Evolutionary conservation across 2,113 vertebrate species (phyloP).

Genomic region (Epinephelus lanceolatus): DNA sequence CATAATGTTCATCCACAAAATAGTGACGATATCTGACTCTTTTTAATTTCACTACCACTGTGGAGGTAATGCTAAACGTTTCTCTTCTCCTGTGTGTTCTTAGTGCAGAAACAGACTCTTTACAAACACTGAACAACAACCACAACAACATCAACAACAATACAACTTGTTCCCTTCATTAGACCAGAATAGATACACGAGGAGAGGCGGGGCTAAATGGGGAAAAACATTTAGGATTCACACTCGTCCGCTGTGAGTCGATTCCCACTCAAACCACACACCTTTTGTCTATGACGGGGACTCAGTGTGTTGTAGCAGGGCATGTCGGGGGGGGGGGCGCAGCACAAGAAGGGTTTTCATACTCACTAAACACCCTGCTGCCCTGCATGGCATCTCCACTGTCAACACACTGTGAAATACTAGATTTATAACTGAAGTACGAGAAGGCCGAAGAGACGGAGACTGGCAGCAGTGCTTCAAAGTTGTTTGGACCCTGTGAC

Average conservation of each 20-base stretch:
- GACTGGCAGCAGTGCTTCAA: not conserved
- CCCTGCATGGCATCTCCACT: constrained; percentile 8
- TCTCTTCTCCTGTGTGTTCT: constrained; percentile 72
- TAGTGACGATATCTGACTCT: constrained; percentile 68
- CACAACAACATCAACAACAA: constrained; percentile 66
- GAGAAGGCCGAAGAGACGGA: not conserved
- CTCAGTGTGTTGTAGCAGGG: constrained; percentile 25
- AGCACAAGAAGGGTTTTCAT: constrained; percentile 11
- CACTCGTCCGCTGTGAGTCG: not conserved
- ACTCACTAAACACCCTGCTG: constrained; percentile 3
- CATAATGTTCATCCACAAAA: constrained; percentile 55
- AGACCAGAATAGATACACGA: constrained; percentile 79
- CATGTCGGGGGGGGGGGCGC: constrained; percentile 5
- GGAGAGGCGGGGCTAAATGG: constrained; percentile 12
- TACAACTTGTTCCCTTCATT: constrained; percentile 92
- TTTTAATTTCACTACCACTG: constrained; percentile 64
- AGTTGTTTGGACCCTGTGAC: constrained; percentile 38
- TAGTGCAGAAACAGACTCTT: constrained; percentile 82
- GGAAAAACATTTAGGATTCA: not conserved
- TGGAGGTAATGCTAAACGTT: constrained; percentile 73
- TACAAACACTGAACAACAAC: constrained; percentile 79
- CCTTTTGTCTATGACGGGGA: constrained; percentile 5
- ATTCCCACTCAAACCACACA: constrained; percentile 19
- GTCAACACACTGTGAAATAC: constrained; percentile 21
- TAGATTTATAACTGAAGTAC: not conserved